These are phyloP conservation scores for Myrmecophaga tridactyla DNA, from an alignment of 2,113 vertebrate species.

Conservation along the genomic window DNA sequence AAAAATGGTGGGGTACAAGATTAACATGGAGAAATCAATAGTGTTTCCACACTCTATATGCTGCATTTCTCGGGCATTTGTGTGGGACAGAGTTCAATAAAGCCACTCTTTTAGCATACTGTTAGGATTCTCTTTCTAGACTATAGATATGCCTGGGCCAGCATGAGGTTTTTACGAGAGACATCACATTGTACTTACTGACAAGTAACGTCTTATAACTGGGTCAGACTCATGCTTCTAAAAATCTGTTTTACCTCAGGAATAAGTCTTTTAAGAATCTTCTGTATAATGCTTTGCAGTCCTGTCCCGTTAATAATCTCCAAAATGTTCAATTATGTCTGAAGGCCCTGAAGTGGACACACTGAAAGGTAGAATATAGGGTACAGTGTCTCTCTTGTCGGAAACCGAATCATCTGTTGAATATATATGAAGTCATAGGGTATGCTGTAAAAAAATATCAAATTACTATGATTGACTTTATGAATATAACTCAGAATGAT, in stretches of 20 bases:
- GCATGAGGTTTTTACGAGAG: background rate
- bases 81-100: background rate
- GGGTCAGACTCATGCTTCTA: background rate
- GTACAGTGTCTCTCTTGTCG: background rate
- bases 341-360: background rate
- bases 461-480: background rate
- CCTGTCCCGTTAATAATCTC: background rate
- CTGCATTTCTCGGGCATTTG: too few relatives aligned
- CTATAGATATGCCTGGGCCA: background rate
- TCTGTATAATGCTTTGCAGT: background rate
- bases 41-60: too few relatives aligned
- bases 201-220: background rate
- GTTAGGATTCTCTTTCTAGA: background rate
- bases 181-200: background rate
- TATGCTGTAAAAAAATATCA: background rate
- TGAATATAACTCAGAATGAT: background rate
- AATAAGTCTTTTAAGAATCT: background rate
- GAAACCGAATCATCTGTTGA: background rate
- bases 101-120: background rate
- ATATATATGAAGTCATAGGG: background rate
- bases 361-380: background rate
- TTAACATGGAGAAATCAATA: too few relatives aligned
- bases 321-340: background rate
- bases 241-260: background rate
- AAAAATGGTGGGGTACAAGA: too few relatives aligned